phyloP scores from a whole-genome alignment of 2,888 invertebrate genomes.

The Lasius platythorax region DNA sequence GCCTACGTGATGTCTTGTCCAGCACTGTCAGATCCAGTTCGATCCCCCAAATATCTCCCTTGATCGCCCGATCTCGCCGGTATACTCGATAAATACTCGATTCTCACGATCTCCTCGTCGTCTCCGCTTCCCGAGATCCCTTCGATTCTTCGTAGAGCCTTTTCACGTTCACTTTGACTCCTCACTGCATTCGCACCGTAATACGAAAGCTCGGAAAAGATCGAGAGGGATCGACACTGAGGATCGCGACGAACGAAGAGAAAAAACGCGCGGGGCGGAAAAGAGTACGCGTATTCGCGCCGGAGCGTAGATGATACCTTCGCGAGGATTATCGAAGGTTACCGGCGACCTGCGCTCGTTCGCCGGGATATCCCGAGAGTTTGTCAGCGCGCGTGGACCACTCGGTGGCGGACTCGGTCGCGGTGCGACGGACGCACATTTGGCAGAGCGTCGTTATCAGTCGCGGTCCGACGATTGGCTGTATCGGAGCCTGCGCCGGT shows the following conservation, averaged over 20 bases:
- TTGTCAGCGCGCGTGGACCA: slow-evolving; percentile 83
- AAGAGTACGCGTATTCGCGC: not conserved
- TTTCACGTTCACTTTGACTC: slow-evolving; percentile 38
- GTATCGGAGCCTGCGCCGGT: slow-evolving; percentile 85
- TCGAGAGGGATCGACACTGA: slow-evolving; percentile 34
- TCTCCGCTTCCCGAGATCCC: not conserved
- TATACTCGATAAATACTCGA: not conserved
- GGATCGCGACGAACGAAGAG: not conserved
- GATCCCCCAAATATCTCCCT: slow-evolving; percentile 30
- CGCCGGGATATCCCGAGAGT: slow-evolving; percentile 69
- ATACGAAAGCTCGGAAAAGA: slow-evolving; percentile 1
- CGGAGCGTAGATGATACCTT: not conserved
- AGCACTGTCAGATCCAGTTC: slow-evolving; percentile 72
- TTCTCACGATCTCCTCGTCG: not conserved
- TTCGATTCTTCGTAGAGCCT: not conserved
- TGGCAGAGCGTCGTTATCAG: slow-evolving; percentile 84
- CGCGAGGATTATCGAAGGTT: slow-evolving; percentile 29
- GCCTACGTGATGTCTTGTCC: slow-evolving; percentile 76
- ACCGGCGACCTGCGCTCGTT: slow-evolving; percentile 31
- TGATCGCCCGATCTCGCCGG: slow-evolving; percentile 21
- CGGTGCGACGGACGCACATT: slow-evolving; percentile 83
- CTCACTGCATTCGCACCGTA: slow-evolving; percentile 16
- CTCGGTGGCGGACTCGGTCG: slow-evolving; percentile 76
- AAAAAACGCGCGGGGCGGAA: not conserved
- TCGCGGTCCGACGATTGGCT: slow-evolving; percentile 85